A percentile compares a stretch with the other conserved stretches of the same genome.
Evolutionary conservation across 2,888 invertebrate species (phyloP).

Genomic region (Pollenia labialis): DNA sequence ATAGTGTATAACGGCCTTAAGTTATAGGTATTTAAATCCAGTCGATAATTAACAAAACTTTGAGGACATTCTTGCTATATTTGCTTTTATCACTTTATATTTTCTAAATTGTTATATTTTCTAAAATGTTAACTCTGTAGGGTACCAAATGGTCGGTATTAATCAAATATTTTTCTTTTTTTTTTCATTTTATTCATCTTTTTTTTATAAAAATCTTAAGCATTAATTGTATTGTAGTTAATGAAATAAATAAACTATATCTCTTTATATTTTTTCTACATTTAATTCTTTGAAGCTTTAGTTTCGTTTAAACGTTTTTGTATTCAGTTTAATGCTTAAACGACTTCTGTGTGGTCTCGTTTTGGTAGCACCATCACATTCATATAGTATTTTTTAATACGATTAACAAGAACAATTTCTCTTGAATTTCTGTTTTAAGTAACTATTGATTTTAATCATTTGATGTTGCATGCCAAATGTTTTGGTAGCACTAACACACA

Average conservation of each 20-base stretch:
- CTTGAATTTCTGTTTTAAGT: slow-evolving; percentile 64
- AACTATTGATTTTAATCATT: slow-evolving; percentile 68
- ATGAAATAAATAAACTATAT: slow-evolving; percentile 38
- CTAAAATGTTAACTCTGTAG: no score
- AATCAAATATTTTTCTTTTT: background rate
- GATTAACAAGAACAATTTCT: slow-evolving; percentile 59
- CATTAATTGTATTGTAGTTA: background rate
- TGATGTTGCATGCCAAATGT: slow-evolving; percentile 69
- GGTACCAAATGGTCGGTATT: no score
- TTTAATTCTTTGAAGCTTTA: slow-evolving; percentile 15
- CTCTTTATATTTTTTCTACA: background rate
- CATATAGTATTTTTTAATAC: slow-evolving; percentile 7
- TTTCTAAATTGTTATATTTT: no score
- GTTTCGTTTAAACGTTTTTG: background rate
- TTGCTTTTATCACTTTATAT: no score
- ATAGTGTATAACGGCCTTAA: no score
- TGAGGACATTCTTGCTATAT: no score
- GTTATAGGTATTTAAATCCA: no score
- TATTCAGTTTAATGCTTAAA: slow-evolving; percentile 5
- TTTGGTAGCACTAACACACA: background rate
- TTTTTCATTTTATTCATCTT: background rate
- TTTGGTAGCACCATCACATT: slow-evolving; percentile 20
- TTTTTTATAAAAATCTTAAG: slow-evolving; percentile 18
- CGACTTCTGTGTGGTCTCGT: slow-evolving; percentile 67
- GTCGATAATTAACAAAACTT: no score